Evolutionary conservation across 2,113 vertebrate genomes (phyloP).

Genomic region (Dipodomys stephensi): DNA sequence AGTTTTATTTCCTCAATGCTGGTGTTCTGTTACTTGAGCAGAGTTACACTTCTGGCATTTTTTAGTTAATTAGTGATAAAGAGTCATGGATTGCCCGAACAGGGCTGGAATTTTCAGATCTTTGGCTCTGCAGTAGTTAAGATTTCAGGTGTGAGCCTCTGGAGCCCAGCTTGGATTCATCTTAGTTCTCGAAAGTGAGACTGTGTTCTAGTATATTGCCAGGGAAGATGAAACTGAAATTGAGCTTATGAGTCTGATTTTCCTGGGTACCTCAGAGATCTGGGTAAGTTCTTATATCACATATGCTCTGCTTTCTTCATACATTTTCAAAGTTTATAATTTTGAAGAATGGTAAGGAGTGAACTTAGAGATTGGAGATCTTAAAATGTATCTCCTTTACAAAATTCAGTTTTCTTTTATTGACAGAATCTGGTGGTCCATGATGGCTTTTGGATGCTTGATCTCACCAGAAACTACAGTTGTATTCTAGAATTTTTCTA

Average conservation of each 20-base stretch:
- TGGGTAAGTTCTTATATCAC: background rate
- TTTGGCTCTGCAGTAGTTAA: no score
- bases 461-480: background rate
- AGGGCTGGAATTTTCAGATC: no score
- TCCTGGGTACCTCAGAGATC: background rate
- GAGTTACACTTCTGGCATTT: no score
- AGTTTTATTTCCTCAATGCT: no score
- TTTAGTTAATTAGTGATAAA: no score
- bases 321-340: background rate
- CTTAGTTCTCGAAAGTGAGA: background rate
- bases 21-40: no score
- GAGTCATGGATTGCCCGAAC: no score
- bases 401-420: slow-evolving; percentile 15
- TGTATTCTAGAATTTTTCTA: background rate
- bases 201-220: background rate
- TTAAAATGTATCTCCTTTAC: background rate
- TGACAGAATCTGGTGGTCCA: background rate
- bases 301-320: background rate
- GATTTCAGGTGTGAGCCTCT: no score
- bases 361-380: no score
- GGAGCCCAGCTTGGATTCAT: no score
- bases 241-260: background rate
- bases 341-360: background rate
- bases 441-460: background rate
- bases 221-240: background rate